These are phyloP conservation scores for Flabesymbios commensalis DNA, from an alignment of 2,888 invertebrate species.

Conservation along the genomic window DNA sequence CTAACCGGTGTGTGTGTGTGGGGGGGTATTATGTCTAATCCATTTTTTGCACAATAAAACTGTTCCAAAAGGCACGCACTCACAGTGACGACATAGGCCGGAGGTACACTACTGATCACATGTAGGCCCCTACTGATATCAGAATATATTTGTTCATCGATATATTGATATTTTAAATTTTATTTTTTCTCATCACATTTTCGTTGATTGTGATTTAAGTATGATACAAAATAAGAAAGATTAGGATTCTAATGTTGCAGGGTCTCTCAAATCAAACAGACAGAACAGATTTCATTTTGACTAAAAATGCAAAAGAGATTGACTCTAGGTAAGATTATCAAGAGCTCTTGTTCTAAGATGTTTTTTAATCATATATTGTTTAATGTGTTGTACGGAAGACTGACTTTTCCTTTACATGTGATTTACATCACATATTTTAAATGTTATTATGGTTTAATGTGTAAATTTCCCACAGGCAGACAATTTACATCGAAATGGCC, in stretches of 20 bases:
- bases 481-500: conserved; percentile 64
- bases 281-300: conserved; percentile 47
- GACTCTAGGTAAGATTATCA: conserved; percentile 3
- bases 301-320: conserved; percentile 20
- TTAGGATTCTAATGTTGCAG: too few relatives aligned
- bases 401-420: not conserved
- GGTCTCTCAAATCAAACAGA: conserved; percentile 47
- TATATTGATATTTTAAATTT: not conserved
- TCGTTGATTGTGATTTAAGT: too few relatives aligned
- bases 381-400: not conserved
- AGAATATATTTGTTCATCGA: not conserved
- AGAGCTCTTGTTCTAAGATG: not conserved
- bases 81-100: too few relatives aligned
- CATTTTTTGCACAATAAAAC: too few relatives aligned
- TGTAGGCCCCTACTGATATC: not conserved
- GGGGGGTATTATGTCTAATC: too few relatives aligned
- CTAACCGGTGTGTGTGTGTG: too few relatives aligned
- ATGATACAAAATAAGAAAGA: too few relatives aligned
- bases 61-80: too few relatives aligned
- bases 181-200: not conserved
- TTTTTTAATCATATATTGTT: not conserved
- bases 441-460: not conserved
- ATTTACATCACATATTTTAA: not conserved
- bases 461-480: conserved; percentile 9
- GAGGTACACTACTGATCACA: too few relatives aligned